Percentiles rank a stretch among this genome's conserved stretches.
Evolutionary conservation across 2,888 invertebrate genomes (phyloP).

Genomic region (Rapana venosa): DNA sequence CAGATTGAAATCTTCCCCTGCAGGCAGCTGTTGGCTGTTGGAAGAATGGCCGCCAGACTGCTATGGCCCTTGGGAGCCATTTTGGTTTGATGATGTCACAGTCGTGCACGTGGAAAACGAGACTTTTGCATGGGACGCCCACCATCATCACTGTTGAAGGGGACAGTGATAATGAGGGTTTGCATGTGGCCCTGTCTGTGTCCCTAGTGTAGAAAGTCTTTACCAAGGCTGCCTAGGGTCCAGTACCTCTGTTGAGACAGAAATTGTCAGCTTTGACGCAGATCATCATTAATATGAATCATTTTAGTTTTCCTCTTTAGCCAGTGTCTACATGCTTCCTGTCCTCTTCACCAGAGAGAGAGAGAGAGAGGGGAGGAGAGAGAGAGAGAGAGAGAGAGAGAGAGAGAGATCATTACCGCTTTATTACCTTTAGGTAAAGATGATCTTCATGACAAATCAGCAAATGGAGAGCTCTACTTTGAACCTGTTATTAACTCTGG

Average conservation of each 20-base stretch:
- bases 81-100: conserved; percentile 8
- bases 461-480: background rate
- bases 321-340: too few species aligned
- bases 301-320: too few species aligned
- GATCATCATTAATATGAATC: too few species aligned
- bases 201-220: too few species aligned
- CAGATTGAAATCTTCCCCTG: background rate
- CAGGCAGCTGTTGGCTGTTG: background rate
- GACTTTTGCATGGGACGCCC: background rate
- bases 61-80: background rate
- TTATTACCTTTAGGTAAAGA: background rate
- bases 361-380: background rate
- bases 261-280: too few species aligned
- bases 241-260: too few species aligned
- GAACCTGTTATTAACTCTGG: background rate
- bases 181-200: too few species aligned
- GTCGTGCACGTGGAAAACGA: conserved; percentile 3
- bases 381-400: conserved; percentile 21
- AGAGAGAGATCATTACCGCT: background rate
- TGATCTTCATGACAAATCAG: background rate
- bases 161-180: too few species aligned
- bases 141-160: background rate
- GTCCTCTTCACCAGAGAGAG: background rate
- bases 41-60: background rate
- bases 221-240: too few species aligned